phyloP scores from a whole-genome alignment of 2,888 invertebrate genomes.

The Ypsolopha sequella region DNA sequence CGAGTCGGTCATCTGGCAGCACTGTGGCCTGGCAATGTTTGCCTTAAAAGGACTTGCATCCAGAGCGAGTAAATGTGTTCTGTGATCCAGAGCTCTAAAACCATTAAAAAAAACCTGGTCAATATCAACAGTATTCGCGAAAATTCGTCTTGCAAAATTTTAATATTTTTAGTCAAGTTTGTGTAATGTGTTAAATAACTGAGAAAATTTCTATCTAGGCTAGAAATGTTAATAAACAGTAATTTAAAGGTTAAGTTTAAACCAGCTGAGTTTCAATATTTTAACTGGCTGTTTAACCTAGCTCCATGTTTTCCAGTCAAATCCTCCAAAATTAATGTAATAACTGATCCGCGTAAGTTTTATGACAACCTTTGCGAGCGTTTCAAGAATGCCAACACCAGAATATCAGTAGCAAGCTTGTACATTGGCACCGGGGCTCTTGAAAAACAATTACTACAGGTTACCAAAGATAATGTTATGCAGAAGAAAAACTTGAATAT shows the following conservation, averaged over 20 bases:
- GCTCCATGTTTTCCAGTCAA: conserved; percentile 79
- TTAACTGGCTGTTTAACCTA: conserved; percentile 72
- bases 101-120: no score
- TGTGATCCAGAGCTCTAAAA: no score
- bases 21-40: no score
- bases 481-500: conserved; percentile 73
- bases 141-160: no score
- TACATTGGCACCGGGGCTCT: conserved; percentile 92
- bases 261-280: conserved; percentile 56
- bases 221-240: conserved; percentile 20
- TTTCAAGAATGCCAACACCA: conserved; percentile 73
- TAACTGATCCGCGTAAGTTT: conserved; percentile 82
- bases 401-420: conserved; percentile 89
- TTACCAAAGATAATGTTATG: conserved; percentile 72
- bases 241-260: conserved; percentile 47
- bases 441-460: conserved; percentile 83
- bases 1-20: no score
- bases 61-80: no score
- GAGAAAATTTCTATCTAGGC: not conserved
- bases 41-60: no score
- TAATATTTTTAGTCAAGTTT: not conserved
- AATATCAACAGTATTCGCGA: no score
- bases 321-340: conserved; percentile 77
- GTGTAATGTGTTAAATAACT: not conserved
- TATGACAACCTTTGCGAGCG: conserved; percentile 79